phyloP scores from a whole-genome alignment of 1,140 invertebrate genomes.

The Aphaenogaster ashmeadi region DNA sequence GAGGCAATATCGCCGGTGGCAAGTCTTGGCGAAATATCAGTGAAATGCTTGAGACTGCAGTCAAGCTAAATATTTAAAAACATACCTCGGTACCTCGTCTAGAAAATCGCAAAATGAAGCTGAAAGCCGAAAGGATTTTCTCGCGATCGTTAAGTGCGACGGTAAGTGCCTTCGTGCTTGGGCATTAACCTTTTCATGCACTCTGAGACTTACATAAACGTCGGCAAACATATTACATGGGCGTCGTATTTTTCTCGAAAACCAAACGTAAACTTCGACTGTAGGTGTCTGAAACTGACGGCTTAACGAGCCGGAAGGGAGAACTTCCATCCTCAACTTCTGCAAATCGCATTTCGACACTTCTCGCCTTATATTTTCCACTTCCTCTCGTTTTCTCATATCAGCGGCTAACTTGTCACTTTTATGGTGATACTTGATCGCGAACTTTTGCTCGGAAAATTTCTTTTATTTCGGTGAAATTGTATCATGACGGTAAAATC shows the following conservation, averaged over 20 bases:
- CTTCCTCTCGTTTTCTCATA: constrained; percentile 8
- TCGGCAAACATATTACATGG: constrained; percentile 25
- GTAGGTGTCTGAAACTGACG: constrained; percentile 2
- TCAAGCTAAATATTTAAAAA: constrained; percentile 67
- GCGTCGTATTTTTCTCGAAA: constrained; percentile 37
- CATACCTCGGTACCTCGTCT: constrained; percentile 1
- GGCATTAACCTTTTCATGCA: background rate
- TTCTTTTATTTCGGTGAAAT: constrained; percentile 9
- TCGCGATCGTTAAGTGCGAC: background rate
- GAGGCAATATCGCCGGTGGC: constrained; percentile 48
- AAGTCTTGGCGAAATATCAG: constrained; percentile 24
- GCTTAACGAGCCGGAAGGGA: constrained; percentile 55
- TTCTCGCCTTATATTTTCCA: constrained; percentile 41
- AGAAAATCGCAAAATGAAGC: constrained; percentile 2
- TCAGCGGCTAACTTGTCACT: constrained; percentile 22
- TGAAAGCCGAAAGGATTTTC: background rate
- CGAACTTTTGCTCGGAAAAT: background rate
- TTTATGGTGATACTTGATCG: background rate
- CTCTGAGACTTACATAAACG: constrained; percentile 12
- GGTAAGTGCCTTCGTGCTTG: background rate
- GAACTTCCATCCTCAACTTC: constrained; percentile 51
- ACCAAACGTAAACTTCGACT: constrained; percentile 36
- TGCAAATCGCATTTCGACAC: constrained; percentile 50
- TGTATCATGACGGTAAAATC: background rate
- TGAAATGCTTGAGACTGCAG: constrained; percentile 33